Base-by-base conservation (phyloP, 2,888 invertebrate genomes). In the Microctonus brassicae region DNA sequence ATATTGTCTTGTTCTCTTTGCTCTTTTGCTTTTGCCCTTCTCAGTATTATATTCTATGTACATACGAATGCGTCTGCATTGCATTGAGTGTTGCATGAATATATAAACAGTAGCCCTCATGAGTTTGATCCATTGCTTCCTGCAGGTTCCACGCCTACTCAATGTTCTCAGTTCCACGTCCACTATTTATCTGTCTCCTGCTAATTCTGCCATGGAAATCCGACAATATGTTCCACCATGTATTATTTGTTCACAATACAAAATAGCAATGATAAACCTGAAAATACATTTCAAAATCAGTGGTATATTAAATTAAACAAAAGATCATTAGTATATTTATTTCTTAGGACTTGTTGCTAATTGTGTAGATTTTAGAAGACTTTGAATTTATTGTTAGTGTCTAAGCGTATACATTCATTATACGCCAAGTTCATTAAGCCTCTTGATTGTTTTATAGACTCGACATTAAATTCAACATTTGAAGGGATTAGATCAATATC, bases 81-180 rank as follows among this genome's bases (percentile, higher is more conserved):
- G 60, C 60, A 39, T 39, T 39, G 39, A 39, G 39, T n/a, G n/a
- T 65, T 70, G 60, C 70, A 34, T 62, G 69, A 53, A 70, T 47
- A 22, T 57, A 52, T 52, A 33, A 13, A 17, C 29, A 22, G 34
- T 66, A 55, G 65, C 42, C 66, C 71, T 75, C 75, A 77, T 78
- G 81, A 83, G 80, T 84, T 83, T 85, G 85, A 85, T 85, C 84
- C 85, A 85, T 84, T 82, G 81, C 85, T 85, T 85, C 85, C 85
- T 85, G 84, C 78, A 79, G 79, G 78, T 75, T 82, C 80, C 84
- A 83, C 85, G 85, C 85, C 85, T 80, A 83, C 85, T 85, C 81
- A 83, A 81, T 84, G 85, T 85, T 83, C 57, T 72, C 42, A 26
- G 72, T 63, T 67, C 47, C 57, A 77, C 80, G 76, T 80, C 78